Conservation (phyloP, 2,113 vertebrate genomes). For the Fulica atra region DNA sequence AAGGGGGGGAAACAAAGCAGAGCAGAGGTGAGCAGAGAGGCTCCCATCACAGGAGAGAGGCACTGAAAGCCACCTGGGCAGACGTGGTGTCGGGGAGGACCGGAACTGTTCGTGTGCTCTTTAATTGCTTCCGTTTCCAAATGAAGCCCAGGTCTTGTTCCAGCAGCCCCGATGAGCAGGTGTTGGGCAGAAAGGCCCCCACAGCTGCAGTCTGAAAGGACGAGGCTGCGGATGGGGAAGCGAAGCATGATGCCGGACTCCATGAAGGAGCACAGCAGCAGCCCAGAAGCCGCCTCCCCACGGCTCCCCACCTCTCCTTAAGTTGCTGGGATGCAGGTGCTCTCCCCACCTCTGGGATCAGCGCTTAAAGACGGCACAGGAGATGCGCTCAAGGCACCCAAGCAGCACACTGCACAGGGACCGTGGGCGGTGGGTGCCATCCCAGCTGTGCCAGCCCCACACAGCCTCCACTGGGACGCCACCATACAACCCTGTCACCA, state of each 20-base stretch:
- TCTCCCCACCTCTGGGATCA: not conserved
- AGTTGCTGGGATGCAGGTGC: not conserved
- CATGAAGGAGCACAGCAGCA: not conserved
- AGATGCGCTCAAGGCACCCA: fast-evolving
- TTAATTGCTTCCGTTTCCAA: not conserved
- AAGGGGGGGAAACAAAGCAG: not conserved
- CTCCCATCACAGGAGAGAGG: not conserved
- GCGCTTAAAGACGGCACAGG: not conserved
- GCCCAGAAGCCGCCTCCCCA: not conserved
- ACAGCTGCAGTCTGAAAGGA: not conserved
- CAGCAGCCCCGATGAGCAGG: not conserved
- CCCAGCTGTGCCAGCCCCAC: not conserved
- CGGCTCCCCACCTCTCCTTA: not conserved
- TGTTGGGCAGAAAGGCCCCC: not conserved
- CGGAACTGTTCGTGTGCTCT: not conserved
- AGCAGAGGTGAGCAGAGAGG: not conserved
- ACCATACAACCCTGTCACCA: fast-evolving
- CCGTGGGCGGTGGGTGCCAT: not conserved
- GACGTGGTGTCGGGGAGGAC: fast-evolving
- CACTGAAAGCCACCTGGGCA: not conserved
- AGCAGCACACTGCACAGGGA: not conserved
- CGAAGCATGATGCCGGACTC: fast-evolving
- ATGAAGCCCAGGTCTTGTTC: not conserved
- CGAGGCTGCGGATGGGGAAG: not conserved
- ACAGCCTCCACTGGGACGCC: not conserved